These are phyloP conservation scores for Neoseiulus cucumeris DNA, from an alignment of 1,140 invertebrate species.

Conservation along the genomic window DNA sequence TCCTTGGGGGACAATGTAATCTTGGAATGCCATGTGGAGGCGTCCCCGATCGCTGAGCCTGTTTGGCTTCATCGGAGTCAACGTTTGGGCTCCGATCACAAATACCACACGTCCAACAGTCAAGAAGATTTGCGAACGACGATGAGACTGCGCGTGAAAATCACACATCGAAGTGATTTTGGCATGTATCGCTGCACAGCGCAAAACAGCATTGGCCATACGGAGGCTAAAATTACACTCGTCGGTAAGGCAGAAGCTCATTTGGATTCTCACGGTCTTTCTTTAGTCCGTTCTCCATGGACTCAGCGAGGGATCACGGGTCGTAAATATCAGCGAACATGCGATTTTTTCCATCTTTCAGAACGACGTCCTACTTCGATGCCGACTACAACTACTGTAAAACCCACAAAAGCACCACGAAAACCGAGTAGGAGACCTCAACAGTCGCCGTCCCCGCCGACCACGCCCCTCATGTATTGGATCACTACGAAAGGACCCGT, in stretches of 20 bases:
- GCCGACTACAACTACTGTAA: too few species aligned
- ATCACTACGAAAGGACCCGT: too few species aligned
- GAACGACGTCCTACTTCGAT: too few species aligned
- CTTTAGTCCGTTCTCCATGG: too few species aligned
- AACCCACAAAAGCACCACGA: too few species aligned
- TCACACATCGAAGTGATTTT: background rate
- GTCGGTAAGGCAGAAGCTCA: background rate
- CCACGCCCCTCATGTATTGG: too few species aligned
- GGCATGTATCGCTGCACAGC: background rate
- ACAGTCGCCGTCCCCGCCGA: too few species aligned
- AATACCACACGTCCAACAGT: conserved; percentile 2
- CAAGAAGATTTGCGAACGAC: background rate
- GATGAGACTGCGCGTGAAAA: background rate
- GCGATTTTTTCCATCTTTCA: too few species aligned
- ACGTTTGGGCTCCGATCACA: background rate
- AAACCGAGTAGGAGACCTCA: too few species aligned
- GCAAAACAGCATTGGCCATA: conserved; percentile 1
- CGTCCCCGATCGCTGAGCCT: background rate
- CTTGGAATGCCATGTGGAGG: conserved; percentile 1
- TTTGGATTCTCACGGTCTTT: too few species aligned
- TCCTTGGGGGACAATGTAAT: conserved; percentile 3
- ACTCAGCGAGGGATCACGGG: too few species aligned
- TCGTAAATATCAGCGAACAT: too few species aligned
- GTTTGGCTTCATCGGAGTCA: conserved; percentile 6
- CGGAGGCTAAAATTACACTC: background rate